Evolutionary conservation across 2,888 invertebrate genomes (phyloP).

Genomic region (Ctena decussata): DNA sequence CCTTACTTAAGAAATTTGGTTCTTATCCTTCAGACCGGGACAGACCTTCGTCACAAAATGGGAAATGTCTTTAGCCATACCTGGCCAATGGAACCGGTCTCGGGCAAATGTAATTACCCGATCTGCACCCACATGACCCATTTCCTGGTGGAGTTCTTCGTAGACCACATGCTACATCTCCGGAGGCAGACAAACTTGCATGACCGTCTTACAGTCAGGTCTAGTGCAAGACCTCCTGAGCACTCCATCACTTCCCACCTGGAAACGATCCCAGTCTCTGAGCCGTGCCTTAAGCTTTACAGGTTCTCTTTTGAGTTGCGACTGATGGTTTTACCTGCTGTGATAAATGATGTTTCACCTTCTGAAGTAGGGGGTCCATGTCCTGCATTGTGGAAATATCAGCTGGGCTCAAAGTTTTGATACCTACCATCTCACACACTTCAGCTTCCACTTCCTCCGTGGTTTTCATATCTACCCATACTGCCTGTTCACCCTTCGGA

Average conservation of each 20-base stretch:
- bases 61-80: conserved; percentile 41
- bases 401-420: not conserved
- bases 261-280: not conserved
- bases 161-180: not conserved
- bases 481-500: not conserved
- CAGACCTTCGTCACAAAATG: conserved; percentile 14
- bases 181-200: not conserved
- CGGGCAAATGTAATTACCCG: conserved; percentile 18
- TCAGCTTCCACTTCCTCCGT: not conserved
- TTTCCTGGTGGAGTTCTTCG: conserved; percentile 32
- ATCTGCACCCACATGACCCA: conserved; percentile 37
- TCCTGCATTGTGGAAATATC: not conserved
- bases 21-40: conserved; percentile 30
- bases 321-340: not conserved
- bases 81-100: conserved; percentile 47
- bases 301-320: not conserved
- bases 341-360: not conserved
- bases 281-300: not conserved
- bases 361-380: not conserved
- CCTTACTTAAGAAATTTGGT: not conserved
- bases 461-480: not conserved
- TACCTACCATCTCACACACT: not conserved
- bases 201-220: not conserved
- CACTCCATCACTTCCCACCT: not conserved
- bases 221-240: not conserved